Conservation (phyloP, 2,888 invertebrate species). For the Lypha dubia region DNA sequence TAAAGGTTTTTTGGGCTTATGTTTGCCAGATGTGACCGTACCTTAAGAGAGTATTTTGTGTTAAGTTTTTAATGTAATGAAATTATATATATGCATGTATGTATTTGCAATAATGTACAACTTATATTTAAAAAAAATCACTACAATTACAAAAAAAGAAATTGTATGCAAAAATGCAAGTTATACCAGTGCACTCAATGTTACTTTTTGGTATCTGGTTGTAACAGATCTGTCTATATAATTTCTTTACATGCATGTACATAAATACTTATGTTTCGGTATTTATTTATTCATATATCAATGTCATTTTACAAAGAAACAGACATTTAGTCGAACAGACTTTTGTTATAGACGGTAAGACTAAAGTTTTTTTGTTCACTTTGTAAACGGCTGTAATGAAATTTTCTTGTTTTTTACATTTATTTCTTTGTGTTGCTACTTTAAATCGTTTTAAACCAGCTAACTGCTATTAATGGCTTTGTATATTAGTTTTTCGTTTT, state of each 20-base stretch:
- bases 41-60: too few relatives aligned
- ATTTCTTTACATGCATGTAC: not conserved
- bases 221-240: conserved; percentile 49
- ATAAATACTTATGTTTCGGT: conserved; percentile 7
- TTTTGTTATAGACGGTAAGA: conserved; percentile 21
- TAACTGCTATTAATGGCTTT: conserved; percentile 40
- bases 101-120: too few relatives aligned
- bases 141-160: conserved; percentile 65
- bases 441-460: conserved; percentile 34
- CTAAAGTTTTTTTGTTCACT: not conserved
- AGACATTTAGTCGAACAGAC: conserved; percentile 53
- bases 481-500: conserved; percentile 7
- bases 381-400: conserved; percentile 22
- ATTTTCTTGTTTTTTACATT: not conserved
- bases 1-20: too few relatives aligned
- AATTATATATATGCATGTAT: too few relatives aligned
- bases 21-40: too few relatives aligned
- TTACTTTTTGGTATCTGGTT: conserved; percentile 20
- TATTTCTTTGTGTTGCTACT: not conserved
- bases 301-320: conserved; percentile 67
- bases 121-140: too few relatives aligned
- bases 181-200: conserved; percentile 2
- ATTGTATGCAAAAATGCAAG: conserved; percentile 30
- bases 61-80: too few relatives aligned
- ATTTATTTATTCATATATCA: conserved; percentile 65